Base-by-base conservation (phyloP, 2,797 vertebrate species). In the Chelonia mydas region DNA sequence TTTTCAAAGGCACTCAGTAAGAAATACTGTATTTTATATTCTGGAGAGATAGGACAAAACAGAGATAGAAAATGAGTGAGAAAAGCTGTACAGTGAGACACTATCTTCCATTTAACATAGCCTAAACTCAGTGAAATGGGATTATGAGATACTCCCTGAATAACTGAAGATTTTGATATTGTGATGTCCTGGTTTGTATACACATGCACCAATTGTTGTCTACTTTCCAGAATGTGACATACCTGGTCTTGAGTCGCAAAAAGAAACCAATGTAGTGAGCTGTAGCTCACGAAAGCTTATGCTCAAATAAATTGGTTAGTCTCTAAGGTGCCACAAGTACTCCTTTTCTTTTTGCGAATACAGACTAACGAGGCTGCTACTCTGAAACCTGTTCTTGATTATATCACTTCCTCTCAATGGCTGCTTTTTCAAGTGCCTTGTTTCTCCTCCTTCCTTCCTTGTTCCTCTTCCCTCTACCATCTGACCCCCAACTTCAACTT, bases 1-100 rank as follows among this genome's bases (percentile, higher is more conserved):
- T 88, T 84, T 90, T 55, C 54, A 88, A 76, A 91, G 81, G 53
- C 74, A 74, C 47, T 87, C 80, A 78, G 81, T 47, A 94, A 93
- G 74, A 55, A 88, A 89, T 33, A 59, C 6, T 74, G 45, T n/a
- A 47, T 89, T 95, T 93, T 53, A 81, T 27, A n/a, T 12, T 47
- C 45, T 27, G 7, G 80, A 86, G 8, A 77, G 37, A 86, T 28
- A 89, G 3, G 12, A 50, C 17, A 31, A 91, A 78, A 68, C 19
- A 49, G 28, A 57, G 25, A n/a, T 28, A 77, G 49, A n/a, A 78
- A 89, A 93, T 37, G 37, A 77, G 17, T 28, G 54, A 90, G 49
- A 93, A 45, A 79, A 81, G 77, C 65, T 68, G 17, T 21, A 68
- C 17, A 21, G 65, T 68, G 65, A 68, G n/a, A 37, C 68, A 33